Evolutionary conservation across 2,797 vertebrate species (phyloP).

Genomic region (Miichthys miiuy): DNA sequence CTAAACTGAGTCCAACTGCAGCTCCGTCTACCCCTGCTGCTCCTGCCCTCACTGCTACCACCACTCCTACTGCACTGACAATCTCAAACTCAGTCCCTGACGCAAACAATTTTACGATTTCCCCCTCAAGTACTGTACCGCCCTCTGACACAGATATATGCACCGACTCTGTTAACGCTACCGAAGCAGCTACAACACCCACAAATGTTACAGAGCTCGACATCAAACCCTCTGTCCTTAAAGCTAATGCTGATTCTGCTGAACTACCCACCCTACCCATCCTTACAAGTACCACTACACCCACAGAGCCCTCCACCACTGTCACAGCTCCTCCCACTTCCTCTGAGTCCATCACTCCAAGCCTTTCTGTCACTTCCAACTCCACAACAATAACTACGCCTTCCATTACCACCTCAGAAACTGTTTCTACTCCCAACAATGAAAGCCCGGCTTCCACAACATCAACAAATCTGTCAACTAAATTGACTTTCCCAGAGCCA

Average conservation of each 20-base stretch:
- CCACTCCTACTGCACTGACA: conserved; percentile 50
- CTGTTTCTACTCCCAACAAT: conserved; percentile 38
- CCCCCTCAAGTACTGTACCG: conserved; percentile 59
- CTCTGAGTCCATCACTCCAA: conserved; percentile 54
- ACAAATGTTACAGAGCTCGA: conserved; percentile 41
- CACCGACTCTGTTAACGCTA: conserved; percentile 61
- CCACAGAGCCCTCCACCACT: conserved; percentile 41
- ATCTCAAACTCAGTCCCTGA: conserved; percentile 64
- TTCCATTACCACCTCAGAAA: conserved; percentile 56
- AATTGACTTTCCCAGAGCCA: conserved; percentile 40
- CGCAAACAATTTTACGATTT: conserved; percentile 43
- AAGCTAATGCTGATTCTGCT: conserved; percentile 38
- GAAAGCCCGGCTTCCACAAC: conserved; percentile 47
- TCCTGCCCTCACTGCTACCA: conserved; percentile 22
- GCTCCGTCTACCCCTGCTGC: conserved; percentile 22
- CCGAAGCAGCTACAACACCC: conserved; percentile 49
- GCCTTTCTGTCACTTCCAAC: conserved; percentile 50
- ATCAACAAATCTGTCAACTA: conserved; percentile 49
- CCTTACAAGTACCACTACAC: conserved; percentile 36
- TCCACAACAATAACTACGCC: conserved; percentile 44
- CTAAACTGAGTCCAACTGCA: conserved; percentile 51
- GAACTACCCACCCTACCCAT: conserved; percentile 35
- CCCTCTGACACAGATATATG: conserved; percentile 63
- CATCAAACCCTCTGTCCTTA: conserved; percentile 44
- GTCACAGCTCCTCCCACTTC: conserved; percentile 46